Conservation (phyloP, 2,797 vertebrate species). For the Botia kubotai region DNA sequence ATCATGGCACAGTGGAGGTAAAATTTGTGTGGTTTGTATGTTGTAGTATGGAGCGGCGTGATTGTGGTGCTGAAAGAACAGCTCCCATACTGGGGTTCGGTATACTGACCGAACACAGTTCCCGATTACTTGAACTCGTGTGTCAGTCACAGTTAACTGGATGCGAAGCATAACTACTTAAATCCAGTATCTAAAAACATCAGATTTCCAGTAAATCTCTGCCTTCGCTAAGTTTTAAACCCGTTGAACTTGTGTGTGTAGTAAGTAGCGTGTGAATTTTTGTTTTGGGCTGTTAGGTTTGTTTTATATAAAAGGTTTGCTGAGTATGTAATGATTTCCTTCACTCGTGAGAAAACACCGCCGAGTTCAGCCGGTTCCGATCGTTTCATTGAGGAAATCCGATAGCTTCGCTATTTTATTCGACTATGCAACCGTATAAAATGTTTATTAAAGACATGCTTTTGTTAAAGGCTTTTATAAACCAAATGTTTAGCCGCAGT, state of each 20-base stretch:
- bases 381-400: slow-evolving; percentile 30
- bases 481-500: background rate
- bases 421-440: background rate
- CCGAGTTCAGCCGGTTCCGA: background rate
- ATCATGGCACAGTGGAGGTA: slow-evolving; percentile 13
- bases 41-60: slow-evolving; percentile 22
- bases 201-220: background rate
- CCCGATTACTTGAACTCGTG: background rate
- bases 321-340: slow-evolving; percentile 23
- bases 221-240: background rate
- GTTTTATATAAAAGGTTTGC: background rate
- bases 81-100: too few relatives aligned
- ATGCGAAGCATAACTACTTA: background rate
- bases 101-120: background rate
- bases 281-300: background rate
- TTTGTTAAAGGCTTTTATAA: background rate
- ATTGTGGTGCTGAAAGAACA: slow-evolving; percentile 74
- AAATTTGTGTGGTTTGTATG: slow-evolving; percentile 52
- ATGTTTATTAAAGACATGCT: background rate
- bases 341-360: background rate
- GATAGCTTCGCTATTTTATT: slow-evolving; percentile 3
- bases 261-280: background rate
- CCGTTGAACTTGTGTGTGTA: background rate
- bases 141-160: background rate
- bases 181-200: background rate